phyloP scores from a whole-genome alignment of 23 tunicate species.

The Botrylloides violaceus region DNA sequence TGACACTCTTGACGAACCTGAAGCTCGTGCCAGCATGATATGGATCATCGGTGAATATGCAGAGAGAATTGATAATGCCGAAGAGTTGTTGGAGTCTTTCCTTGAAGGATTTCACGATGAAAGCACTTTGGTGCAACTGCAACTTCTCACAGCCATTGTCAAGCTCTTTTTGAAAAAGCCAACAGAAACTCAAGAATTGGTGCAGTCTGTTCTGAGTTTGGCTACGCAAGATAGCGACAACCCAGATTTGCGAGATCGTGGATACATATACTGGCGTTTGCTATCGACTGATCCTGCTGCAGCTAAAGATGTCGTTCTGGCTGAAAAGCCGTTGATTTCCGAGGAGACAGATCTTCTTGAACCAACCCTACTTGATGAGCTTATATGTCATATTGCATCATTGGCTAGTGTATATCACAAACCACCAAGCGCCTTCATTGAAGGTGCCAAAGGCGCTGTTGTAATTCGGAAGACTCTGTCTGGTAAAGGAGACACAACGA shows the following conservation, averaged over 20 bases:
- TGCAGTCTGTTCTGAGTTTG: conserved; percentile 84
- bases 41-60: conserved; percentile 99
- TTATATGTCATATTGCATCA: conserved; percentile 96
- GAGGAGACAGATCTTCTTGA: conserved; percentile 97
- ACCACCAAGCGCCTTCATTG: conserved; percentile 93
- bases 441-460: conserved; percentile 80
- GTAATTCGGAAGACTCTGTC: conserved; percentile 80
- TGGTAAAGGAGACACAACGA: conserved; percentile 11
- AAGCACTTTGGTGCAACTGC: conserved; percentile 73
- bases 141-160: conserved; percentile 92
- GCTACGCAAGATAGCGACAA: conserved; percentile 99
- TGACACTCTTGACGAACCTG: conserved; percentile 98
- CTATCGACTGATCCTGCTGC: conserved; percentile 99
- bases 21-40: conserved; percentile 97
- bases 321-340: conserved; percentile 90
- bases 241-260: conserved; percentile 94
- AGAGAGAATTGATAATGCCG: conserved; percentile 98
- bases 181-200: conserved; percentile 94
- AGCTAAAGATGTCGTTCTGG: conserved; percentile 98
- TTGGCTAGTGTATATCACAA: conserved; percentile 97
- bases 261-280: conserved; percentile 97
- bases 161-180: conserved; percentile 95
- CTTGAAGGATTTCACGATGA: conserved; percentile 97
- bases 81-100: conserved; percentile 90
- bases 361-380: conserved; percentile 94